These are phyloP conservation scores for Noctua janthina DNA, from an alignment of 2,888 invertebrate genomes.

Conservation along the genomic window DNA sequence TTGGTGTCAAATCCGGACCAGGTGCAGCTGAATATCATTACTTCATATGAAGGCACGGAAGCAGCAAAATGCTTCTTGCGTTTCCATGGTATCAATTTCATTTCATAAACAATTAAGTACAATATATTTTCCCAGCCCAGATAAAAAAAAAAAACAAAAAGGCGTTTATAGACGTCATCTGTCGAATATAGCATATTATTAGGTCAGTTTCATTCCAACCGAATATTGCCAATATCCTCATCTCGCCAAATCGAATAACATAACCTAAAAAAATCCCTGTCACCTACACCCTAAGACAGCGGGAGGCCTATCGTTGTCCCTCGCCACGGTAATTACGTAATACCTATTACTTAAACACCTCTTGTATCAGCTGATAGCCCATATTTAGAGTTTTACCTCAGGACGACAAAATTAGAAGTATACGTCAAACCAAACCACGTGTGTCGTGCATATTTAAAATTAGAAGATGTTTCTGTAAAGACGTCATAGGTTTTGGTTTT, in stretches of 20 bases:
- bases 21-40: neutral
- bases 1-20: neutral
- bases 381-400: slow-evolving; percentile 20
- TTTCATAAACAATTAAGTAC: neutral
- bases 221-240: neutral
- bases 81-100: neutral
- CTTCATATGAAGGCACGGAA: neutral
- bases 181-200: neutral
- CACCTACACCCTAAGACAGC: slow-evolving; percentile 24
- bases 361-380: slow-evolving; percentile 4
- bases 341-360: neutral
- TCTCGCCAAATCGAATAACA: neutral
- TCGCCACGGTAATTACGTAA: slow-evolving; percentile 30
- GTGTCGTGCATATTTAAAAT: slow-evolving; percentile 16
- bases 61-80: neutral
- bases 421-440: slow-evolving; percentile 21
- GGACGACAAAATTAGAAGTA: slow-evolving; percentile 26
- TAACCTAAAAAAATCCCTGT: slow-evolving; percentile 5
- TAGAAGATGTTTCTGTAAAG: neutral
- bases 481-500: slow-evolving; percentile 14
- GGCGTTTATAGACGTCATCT: neutral
- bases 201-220: neutral
- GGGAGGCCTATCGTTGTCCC: slow-evolving; percentile 1
- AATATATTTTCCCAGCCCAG: neutral
- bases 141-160: neutral